A percentile compares a stretch with the other conserved stretches of the same genome.
phyloP scores from a whole-genome alignment of 2,797 vertebrate genomes.

The Perodicticus potto region DNA sequence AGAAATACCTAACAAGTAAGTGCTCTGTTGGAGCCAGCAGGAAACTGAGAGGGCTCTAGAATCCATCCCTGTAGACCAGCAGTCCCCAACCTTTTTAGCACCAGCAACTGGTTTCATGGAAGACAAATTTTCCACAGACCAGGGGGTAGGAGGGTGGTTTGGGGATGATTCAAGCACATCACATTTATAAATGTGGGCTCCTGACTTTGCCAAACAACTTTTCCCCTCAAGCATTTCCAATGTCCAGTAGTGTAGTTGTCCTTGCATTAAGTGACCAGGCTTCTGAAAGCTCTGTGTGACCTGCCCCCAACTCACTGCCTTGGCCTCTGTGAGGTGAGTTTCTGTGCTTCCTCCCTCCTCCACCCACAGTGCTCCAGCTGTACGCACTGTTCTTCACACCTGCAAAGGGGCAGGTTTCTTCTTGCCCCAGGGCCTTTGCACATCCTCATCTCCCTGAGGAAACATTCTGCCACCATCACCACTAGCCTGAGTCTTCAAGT shows the following conservation, averaged over 20 bases:
- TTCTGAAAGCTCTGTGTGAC: background rate
- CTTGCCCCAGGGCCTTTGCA: constrained; percentile 10
- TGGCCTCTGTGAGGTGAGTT: background rate
- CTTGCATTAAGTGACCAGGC: background rate
- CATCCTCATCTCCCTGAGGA: background rate
- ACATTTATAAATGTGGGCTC: background rate
- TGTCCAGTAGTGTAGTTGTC: background rate
- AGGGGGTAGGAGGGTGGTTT: too few species aligned
- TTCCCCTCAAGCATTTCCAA: background rate
- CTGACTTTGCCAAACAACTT: background rate
- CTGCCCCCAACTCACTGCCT: background rate
- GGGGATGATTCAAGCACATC: too few species aligned
- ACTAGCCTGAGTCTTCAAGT: background rate
- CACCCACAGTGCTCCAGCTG: background rate
- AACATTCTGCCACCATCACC: background rate
- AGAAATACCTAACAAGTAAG: background rate
- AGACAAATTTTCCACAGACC: too few species aligned
- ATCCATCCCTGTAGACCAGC: background rate
- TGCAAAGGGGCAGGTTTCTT: background rate
- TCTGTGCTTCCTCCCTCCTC: background rate
- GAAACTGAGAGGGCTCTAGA: background rate
- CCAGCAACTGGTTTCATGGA: too few species aligned
- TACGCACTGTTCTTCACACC: background rate
- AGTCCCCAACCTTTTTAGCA: too few species aligned
- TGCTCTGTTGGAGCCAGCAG: background rate